Base-by-base conservation (phyloP, 1,140 invertebrate species). In the Hylaeus anthracinus region DNA sequence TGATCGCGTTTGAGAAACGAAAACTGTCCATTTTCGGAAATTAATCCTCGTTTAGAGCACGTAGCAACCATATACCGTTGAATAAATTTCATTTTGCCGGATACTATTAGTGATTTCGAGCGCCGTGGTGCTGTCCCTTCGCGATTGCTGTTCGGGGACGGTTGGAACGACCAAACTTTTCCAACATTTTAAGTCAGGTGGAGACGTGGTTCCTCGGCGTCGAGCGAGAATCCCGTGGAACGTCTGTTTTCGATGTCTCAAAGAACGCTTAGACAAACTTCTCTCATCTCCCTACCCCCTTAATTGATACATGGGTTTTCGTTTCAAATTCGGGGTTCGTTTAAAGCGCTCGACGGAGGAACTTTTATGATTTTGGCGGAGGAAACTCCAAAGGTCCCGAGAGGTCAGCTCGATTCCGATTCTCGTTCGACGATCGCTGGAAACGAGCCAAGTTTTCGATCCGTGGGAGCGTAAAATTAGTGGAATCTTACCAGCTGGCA, bases 401-500 rank as follows among this genome's bases (percentile, higher is more conserved):
- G 80, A 73, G 81, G 56, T 72, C 69, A 43, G 14, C 55, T 39
- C 67, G 56, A 69, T 82, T 72, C 61, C 39, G 43, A 77, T 63
- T 72, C 79, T 15, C 60, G 72, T 43, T 53, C 71, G 63, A 37
- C 80, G 74, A 64, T 79, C 79, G 70, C 43, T 15, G 67, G 41
- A 45, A 72, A 75, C 55, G 66, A 72, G 67, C 77, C n/a, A 72
- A 83, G 56, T 83, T 85, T 78, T 82, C 75, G 71, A 74, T 56
- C 76, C 63, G 60, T 76, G 76, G 60, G 56, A 72, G 66, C 79
- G 80, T 80, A 74, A 65, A 67, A 74, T 77, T 85, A 83, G 84
- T 81, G 86, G 74, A 86, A 87, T 84, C 78, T 84, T 86, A 81
- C 81, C 81, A 55, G 66, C 5, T 67, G 78, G 61, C 63, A 69